Evolutionary conservation across 2,113 vertebrate genomes (phyloP), one percentile per base, ranked within the genome.

Genomic region (Erythrocercus mccallii): DNA sequence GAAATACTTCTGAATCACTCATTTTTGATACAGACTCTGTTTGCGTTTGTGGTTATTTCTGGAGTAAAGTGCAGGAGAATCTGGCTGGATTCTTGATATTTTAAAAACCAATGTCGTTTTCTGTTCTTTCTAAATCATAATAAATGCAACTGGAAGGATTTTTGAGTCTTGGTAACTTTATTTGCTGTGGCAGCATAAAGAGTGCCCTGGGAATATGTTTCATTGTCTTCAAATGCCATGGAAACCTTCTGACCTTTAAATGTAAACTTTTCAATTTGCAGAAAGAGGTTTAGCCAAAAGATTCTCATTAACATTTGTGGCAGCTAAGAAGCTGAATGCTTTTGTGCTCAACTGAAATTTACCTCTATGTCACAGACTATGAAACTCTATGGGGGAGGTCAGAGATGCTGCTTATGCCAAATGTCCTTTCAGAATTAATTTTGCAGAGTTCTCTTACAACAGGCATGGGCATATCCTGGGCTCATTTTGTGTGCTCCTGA

Each of bases 221-320:
- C 62, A 61, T 80, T 58, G 12, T 60, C 86, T 94, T 82, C 74
- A 96, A 95, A 94, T 79, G 84, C 48, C 74, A 47, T 4, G 17
- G 40, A 57, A 78, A 74, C 33, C 42, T 81, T 85, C 54, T 95
- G 86, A 89, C 40, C 31, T 68, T 91, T 82, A 91, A 92, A 95
- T 54, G 50, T 58, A 97, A 95, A 95, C 74, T 87, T 92, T 70
- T 42, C 65, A 79, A 61, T 91, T 95, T 88, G 71, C 2, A 1
- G 35, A 44, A 86, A 44, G 50, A 66, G 1, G 11, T 10, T 42
- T 51, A 88, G 42, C 51, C 66, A 72, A 88, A 91, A 85, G 54
- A 66, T 76, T 86, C 30, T 51, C 31, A 24, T 82, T 62, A 70
- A 22, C 48, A 42, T 77, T 60, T 93, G 83, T 60, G 42, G 37